These are phyloP conservation scores for Strigamia crassipes DNA, from an alignment of 2,888 invertebrate species.

Conservation along the genomic window DNA sequence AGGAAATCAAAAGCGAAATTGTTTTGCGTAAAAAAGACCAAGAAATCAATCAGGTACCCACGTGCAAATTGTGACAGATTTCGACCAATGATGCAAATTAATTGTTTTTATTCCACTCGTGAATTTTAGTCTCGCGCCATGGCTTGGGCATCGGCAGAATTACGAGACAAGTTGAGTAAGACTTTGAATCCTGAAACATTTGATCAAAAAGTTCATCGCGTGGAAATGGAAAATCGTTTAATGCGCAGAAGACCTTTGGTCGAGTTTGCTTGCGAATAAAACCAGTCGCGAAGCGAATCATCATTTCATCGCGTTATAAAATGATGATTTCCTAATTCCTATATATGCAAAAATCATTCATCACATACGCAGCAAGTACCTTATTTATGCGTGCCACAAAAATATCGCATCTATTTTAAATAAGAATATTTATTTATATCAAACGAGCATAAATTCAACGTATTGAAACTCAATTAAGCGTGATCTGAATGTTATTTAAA, in stretches of 20 bases:
- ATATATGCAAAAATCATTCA: neutral
- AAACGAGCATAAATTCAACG: neutral
- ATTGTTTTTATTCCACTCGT: neutral
- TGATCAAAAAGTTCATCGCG: slow-evolving; percentile 41
- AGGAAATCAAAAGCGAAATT: slow-evolving; percentile 46
- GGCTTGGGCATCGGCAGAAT: slow-evolving; percentile 47
- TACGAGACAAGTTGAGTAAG: slow-evolving; percentile 45
- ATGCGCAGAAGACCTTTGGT: slow-evolving; percentile 18
- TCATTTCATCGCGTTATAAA: neutral
- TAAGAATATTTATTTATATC: neutral
- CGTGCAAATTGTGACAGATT: too few relatives aligned
- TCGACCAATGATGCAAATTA: too few relatives aligned
- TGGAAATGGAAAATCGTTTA: slow-evolving; percentile 26
- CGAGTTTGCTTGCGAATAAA: neutral
- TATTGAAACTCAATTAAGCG: neutral
- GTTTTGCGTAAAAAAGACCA: slow-evolving; percentile 46
- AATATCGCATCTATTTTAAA: neutral
- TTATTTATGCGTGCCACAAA: neutral
- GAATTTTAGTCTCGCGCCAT: slow-evolving; percentile 45
- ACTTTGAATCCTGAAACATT: slow-evolving; percentile 42
- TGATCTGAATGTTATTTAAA: too few relatives aligned
- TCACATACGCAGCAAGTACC: neutral
- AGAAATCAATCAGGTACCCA: slow-evolving; percentile 47
- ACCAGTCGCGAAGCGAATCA: neutral
- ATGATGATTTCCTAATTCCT: neutral